Conservation (phyloP, 2,113 vertebrate species). For the Nothocercus nigrocapillus region DNA sequence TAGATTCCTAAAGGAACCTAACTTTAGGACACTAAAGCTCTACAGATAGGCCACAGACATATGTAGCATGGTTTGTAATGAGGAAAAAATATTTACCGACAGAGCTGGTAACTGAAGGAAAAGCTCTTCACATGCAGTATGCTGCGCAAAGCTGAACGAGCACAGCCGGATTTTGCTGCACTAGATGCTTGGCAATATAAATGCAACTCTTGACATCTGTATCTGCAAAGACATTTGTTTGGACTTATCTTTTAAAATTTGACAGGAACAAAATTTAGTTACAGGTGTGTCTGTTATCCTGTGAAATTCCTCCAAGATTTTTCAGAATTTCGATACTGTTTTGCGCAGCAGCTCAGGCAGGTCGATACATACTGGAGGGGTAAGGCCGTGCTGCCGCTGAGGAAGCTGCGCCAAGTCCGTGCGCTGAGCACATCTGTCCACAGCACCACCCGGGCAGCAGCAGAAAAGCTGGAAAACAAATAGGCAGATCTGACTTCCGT, state of each 20-base stretch:
- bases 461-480: background rate
- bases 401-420: accelerated
- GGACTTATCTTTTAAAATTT: background rate
- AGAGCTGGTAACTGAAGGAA: background rate
- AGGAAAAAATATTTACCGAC: background rate
- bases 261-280: background rate
- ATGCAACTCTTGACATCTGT: background rate
- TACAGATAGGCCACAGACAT: background rate
- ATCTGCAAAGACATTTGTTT: background rate
- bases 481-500: background rate
- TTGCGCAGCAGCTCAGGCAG: background rate
- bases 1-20: background rate
- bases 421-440: too few relatives aligned
- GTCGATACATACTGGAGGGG: accelerated
- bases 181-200: too few relatives aligned
- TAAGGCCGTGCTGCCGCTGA: background rate
- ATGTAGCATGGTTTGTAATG: background rate
- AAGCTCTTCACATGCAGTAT: background rate
- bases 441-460: background rate
- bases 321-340: background rate
- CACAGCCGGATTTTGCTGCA: background rate
- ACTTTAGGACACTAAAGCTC: background rate
- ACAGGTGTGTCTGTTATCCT: background rate
- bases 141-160: background rate
- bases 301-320: background rate